These are phyloP conservation scores for Anarsia innoxiella DNA, from an alignment of 2,888 invertebrate species.

Conservation along the genomic window DNA sequence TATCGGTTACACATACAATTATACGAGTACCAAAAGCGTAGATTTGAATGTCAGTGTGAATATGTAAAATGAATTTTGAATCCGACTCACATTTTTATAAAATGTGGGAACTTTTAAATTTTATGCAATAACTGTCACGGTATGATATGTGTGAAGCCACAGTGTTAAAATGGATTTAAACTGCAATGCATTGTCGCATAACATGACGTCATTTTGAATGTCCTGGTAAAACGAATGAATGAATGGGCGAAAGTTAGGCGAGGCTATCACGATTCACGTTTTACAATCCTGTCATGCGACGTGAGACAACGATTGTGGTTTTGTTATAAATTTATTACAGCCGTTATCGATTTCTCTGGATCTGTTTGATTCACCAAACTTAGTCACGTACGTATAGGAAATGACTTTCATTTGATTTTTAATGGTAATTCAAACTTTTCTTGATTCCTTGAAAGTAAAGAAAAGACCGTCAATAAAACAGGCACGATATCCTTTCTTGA, in stretches of 20 bases:
- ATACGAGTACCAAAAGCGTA: conserved; percentile 7
- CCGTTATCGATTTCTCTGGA: conserved; percentile 11
- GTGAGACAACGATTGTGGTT: conserved; percentile 19
- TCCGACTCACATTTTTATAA: conserved; percentile 14
- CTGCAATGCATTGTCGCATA: conserved; percentile 21
- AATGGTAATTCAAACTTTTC: no score
- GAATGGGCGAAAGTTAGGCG: conserved; percentile 57
- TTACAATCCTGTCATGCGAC: conserved; percentile 28
- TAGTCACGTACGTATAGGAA: no score
- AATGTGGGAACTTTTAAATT: conserved; percentile 21
- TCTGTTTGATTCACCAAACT: conserved; percentile 3
- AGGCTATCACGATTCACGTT: conserved; percentile 42
- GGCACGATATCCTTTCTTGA: no score
- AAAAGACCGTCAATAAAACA: no score
- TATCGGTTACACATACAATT: conserved; percentile 19
- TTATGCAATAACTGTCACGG: conserved; percentile 25
- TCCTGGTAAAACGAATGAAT: conserved; percentile 33
- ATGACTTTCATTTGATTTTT: no score
- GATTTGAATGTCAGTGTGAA: conserved; percentile 1
- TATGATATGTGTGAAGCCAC: conserved; percentile 20
- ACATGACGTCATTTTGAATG: conserved; percentile 24
- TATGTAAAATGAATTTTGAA: conserved; percentile 3
- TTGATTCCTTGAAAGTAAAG: no score
- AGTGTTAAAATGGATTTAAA: conserved; percentile 21
- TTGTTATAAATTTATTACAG: conserved; percentile 16